Percentiles rank a stretch among this genome's conserved stretches.
These are phyloP conservation scores for Rhadinocentrus ornatus DNA, from an alignment of 2,797 vertebrate genomes.

Conservation along the genomic window DNA sequence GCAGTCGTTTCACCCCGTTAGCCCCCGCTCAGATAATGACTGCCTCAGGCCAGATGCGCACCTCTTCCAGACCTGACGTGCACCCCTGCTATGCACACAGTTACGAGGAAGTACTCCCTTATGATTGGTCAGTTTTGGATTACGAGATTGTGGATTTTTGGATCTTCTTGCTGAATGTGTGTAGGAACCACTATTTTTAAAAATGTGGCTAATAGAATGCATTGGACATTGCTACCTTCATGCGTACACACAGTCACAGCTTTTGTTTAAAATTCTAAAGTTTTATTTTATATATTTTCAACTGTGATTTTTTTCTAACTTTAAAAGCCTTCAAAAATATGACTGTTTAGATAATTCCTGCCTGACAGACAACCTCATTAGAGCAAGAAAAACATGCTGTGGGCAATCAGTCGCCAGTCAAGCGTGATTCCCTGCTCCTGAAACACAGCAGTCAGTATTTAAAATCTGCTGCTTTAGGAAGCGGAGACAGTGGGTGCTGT, in stretches of 20 bases:
- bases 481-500: conserved; percentile 36
- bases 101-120: too few relatives aligned
- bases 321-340: conserved; percentile 17
- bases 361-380: conserved; percentile 40
- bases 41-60: too few relatives aligned
- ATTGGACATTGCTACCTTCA: not conserved
- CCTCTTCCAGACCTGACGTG: too few relatives aligned
- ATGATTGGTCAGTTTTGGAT: too few relatives aligned
- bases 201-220: not conserved
- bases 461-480: conserved; percentile 37
- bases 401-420: conserved; percentile 45
- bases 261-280: not conserved
- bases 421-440: conserved; percentile 53
- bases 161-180: too few relatives aligned
- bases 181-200: too few relatives aligned
- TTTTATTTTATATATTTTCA: not conserved
- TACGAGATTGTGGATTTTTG: too few relatives aligned
- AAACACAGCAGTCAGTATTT: conserved; percentile 38
- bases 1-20: too few relatives aligned
- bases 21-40: too few relatives aligned
- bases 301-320: not conserved
- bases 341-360: conserved; percentile 24
- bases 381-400: conserved; percentile 48
- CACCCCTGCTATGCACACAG: too few relatives aligned
- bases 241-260: not conserved